phyloP scores from a whole-genome alignment of 2,113 vertebrate genomes.

The Litocranius walleri region DNA sequence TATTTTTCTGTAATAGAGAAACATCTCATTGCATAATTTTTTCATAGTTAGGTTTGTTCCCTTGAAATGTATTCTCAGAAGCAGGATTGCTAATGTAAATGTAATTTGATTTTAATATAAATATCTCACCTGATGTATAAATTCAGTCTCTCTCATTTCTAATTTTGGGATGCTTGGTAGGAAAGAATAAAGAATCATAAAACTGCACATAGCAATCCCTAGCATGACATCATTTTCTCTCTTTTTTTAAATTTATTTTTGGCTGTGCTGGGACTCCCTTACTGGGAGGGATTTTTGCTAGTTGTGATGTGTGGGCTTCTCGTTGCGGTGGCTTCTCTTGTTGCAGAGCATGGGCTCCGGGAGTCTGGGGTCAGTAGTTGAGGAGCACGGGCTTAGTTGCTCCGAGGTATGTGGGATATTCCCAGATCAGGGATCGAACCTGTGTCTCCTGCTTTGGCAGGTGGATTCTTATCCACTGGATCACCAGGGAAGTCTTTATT shows the following conservation, averaged over 20 bases:
- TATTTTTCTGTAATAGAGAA: background rate
- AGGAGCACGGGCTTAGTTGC: background rate
- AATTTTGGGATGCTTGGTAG: background rate
- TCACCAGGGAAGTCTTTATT: background rate
- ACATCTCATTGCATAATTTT: background rate
- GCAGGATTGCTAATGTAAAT: background rate
- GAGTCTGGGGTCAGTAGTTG: background rate
- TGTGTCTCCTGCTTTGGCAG: background rate
- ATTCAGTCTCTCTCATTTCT: background rate
- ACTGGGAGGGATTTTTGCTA: background rate
- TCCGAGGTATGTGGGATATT: background rate
- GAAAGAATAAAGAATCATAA: background rate
- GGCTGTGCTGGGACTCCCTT: background rate
- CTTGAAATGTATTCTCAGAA: background rate
- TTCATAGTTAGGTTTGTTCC: background rate
- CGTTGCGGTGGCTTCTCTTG: accelerated
- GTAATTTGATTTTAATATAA: background rate
- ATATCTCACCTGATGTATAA: background rate
- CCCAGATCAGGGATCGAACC: background rate
- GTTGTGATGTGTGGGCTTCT: background rate
- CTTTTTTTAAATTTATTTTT: background rate
- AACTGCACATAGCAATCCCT: too few relatives aligned
- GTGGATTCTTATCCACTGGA: background rate
- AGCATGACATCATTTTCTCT: too few relatives aligned
- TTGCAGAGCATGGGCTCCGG: background rate